Evolutionary conservation across 1,140 invertebrate species (phyloP).

Genomic region (Aphelenchoides fujianensis): DNA sequence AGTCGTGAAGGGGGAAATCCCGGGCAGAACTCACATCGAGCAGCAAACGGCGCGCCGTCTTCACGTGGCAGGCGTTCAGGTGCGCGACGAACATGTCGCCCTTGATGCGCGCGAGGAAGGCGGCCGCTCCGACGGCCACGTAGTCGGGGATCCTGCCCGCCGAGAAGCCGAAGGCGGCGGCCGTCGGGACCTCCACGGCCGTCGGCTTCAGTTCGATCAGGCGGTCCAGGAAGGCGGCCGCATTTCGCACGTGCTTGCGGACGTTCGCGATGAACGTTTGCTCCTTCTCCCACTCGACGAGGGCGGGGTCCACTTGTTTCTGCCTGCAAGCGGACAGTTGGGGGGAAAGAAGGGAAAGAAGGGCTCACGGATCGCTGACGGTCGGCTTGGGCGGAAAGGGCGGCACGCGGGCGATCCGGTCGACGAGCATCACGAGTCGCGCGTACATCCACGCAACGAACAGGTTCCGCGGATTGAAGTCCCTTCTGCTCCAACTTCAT

Average conservation of each 20-base stretch:
- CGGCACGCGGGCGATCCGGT: not conserved
- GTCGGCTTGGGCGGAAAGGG: not conserved
- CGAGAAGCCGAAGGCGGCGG: not conserved
- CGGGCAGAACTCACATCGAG: not conserved
- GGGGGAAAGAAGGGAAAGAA: not conserved
- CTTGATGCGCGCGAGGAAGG: not conserved
- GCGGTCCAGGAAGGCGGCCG: not conserved
- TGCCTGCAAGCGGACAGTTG: not conserved
- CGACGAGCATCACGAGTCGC: not conserved
- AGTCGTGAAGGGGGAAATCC: not conserved
- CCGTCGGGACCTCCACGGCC: not conserved
- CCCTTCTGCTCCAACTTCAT: not conserved
- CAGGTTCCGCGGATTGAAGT: not conserved
- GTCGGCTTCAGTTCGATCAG: not conserved
- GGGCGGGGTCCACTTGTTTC: not conserved
- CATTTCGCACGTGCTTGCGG: not conserved
- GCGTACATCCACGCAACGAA: slow-evolving; percentile 11
- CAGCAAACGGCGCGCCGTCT: not conserved
- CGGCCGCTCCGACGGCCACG: not conserved
- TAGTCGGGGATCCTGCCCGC: not conserved
- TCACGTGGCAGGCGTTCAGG: not conserved
- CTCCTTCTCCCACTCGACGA: not conserved
- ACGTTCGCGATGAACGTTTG: not conserved
- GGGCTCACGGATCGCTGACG: slow-evolving; percentile 9
- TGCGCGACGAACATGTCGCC: not conserved